phyloP scores from a whole-genome alignment of 2,113 vertebrate species.

The Seriola quinqueradiata region DNA sequence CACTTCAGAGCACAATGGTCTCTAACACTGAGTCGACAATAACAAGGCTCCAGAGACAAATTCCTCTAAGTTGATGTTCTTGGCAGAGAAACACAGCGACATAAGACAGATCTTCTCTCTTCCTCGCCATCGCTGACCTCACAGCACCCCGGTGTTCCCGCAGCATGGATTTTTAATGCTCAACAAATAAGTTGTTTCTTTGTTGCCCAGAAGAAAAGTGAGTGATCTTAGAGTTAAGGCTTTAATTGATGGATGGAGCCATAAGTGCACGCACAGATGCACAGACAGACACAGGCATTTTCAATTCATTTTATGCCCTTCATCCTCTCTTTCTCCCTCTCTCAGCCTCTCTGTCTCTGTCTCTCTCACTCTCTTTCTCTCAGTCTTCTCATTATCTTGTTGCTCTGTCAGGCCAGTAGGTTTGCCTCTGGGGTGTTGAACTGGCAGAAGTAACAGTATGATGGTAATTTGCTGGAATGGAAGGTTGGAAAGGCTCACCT shows the following conservation, averaged over 20 bases:
- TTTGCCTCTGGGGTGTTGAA: slow-evolving; percentile 64
- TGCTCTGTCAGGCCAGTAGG: slow-evolving; percentile 62
- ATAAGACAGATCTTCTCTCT: slow-evolving; percentile 56
- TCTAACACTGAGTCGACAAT: slow-evolving; percentile 62
- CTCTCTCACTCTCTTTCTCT: slow-evolving; percentile 19
- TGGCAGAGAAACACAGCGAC: slow-evolving; percentile 60
- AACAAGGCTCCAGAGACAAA: slow-evolving; percentile 75
- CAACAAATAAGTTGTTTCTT: slow-evolving; percentile 57
- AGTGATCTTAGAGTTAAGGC: slow-evolving; percentile 15
- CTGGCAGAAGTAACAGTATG: slow-evolving; percentile 65
- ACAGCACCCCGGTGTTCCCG: slow-evolving; percentile 29
- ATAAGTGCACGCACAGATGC: slow-evolving; percentile 25
- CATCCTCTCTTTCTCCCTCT: slow-evolving; percentile 25
- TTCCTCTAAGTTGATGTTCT: slow-evolving; percentile 62
- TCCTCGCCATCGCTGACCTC: slow-evolving; percentile 55
- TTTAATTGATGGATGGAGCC: slow-evolving; percentile 62
- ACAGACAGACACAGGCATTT: slow-evolving; percentile 7
- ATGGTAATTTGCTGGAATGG: slow-evolving; percentile 72
- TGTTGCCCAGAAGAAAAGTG: slow-evolving; percentile 54
- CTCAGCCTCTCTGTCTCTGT: background rate
- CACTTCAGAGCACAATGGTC: slow-evolving; percentile 61
- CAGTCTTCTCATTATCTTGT: slow-evolving; percentile 66
- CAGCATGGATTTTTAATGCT: slow-evolving; percentile 49
- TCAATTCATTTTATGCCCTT: slow-evolving; percentile 22
- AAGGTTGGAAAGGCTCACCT: slow-evolving; percentile 58